Conservation (phyloP, 1,140 invertebrate genomes). For the Drosophila ambigua region DNA sequence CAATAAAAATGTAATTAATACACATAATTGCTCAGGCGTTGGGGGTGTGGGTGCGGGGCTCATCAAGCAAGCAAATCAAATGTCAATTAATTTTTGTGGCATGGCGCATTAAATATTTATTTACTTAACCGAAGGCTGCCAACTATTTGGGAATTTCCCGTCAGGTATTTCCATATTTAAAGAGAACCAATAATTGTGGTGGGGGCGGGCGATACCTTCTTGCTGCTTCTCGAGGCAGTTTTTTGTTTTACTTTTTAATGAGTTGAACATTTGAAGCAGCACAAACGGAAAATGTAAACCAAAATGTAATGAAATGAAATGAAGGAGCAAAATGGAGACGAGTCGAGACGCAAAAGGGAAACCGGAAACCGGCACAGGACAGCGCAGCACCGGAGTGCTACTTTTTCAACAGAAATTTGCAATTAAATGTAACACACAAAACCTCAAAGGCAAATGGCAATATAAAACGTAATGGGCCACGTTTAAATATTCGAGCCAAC, state of each 20-base stretch:
- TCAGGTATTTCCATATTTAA: conserved; percentile 20
- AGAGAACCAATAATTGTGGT: conserved; percentile 22
- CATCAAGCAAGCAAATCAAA: conserved; percentile 47
- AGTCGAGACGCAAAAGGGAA: no score
- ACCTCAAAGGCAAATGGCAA: conserved; percentile 78
- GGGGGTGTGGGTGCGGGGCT: background rate
- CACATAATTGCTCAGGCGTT: conserved; percentile 52
- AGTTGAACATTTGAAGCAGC: conserved; percentile 51
- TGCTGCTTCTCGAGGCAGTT: background rate
- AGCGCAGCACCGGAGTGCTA: conserved; percentile 5
- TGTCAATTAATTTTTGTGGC: conserved; percentile 66
- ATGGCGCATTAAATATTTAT: conserved; percentile 49
- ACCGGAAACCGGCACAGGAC: background rate
- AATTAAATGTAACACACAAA: conserved; percentile 72
- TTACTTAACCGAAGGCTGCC: conserved; percentile 11
- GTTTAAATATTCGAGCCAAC: conserved; percentile 55
- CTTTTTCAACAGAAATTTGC: conserved; percentile 65
- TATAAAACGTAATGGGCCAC: conserved; percentile 67
- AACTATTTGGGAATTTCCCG: conserved; percentile 14
- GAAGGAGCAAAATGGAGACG: conserved; percentile 11
- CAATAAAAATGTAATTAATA: conserved; percentile 66
- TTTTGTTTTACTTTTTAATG: conserved; percentile 64
- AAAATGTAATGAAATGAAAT: conserved; percentile 9
- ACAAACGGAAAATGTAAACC: conserved; percentile 8
- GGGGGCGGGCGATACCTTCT: background rate